A percentile compares a stretch with the other conserved stretches of the same genome.
These are phyloP conservation scores for Drosophila melanogaster DNA, from an alignment of 1,140 invertebrate genomes.

Conservation along the genomic window DNA sequence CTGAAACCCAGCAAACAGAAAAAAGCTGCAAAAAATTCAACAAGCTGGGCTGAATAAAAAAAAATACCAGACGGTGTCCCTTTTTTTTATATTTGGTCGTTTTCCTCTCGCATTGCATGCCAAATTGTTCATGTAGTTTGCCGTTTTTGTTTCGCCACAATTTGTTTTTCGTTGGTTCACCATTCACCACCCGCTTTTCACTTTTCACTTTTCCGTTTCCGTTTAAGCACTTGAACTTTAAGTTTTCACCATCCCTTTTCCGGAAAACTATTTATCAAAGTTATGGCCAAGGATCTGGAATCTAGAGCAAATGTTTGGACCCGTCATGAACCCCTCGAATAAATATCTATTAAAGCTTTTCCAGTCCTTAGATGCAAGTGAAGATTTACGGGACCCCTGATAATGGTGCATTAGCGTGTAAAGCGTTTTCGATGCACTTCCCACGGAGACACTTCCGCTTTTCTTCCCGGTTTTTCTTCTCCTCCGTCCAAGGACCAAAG, in stretches of 20 bases:
- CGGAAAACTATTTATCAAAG: conserved; percentile 69
- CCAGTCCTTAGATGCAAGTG: conserved; percentile 68
- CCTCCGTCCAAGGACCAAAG: conserved; percentile 34
- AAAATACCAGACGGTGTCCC: conserved; percentile 36
- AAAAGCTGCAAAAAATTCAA: conserved; percentile 24
- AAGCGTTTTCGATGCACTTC: conserved; percentile 73
- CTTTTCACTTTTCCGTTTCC: conserved; percentile 15
- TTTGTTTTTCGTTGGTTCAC: conserved; percentile 62
- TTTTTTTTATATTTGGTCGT: conserved; percentile 11
- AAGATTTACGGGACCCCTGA: conserved; percentile 76
- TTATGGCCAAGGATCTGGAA: conserved; percentile 29
- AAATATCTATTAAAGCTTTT: conserved; percentile 76
- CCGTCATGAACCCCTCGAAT: conserved; percentile 42
- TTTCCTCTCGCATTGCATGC: conserved; percentile 54
- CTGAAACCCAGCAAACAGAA: not conserved
- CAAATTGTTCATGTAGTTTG: conserved; percentile 66
- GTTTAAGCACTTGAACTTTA: conserved; percentile 58
- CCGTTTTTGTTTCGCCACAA: conserved; percentile 58
- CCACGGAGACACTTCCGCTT: conserved; percentile 43
- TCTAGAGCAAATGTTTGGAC: conserved; percentile 45
- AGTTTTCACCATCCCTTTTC: conserved; percentile 35
- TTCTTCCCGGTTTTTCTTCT: not conserved
- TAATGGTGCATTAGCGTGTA: conserved; percentile 79
- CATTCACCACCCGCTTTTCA: not conserved
- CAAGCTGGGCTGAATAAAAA: conserved; percentile 40